A percentile compares a stretch with the other conserved stretches of the same genome.
Evolutionary conservation across 2,113 vertebrate species (phyloP).

Genomic region (Cyanistes caeruleus): DNA sequence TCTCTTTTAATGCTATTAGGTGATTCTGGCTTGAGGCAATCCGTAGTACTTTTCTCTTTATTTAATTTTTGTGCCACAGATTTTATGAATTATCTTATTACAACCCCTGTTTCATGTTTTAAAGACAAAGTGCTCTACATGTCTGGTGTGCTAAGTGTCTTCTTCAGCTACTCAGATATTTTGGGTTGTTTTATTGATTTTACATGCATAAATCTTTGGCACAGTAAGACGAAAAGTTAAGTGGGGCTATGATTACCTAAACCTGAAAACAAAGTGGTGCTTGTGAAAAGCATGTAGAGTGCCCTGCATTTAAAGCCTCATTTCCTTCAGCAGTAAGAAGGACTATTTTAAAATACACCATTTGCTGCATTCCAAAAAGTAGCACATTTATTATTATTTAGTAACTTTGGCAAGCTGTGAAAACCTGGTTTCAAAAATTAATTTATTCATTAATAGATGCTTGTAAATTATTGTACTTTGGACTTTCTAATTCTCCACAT

Average conservation of each 20-base stretch:
- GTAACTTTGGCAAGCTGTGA: neutral
- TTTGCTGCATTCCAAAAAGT: neutral
- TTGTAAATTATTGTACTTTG: neutral
- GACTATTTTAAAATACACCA: neutral
- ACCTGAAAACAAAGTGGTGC: neutral
- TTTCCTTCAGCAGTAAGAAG: neutral
- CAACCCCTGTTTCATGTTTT: neutral
- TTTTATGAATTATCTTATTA: constrained; percentile 31
- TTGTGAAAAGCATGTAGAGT: neutral
- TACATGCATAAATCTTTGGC: neutral
- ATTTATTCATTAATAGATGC: neutral
- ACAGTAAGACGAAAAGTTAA: neutral
- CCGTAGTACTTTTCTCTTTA: constrained; percentile 5
- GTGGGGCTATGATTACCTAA: neutral
- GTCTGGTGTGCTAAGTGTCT: neutral
- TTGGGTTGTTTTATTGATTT: neutral
- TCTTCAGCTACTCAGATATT: neutral
- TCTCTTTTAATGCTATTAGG: constrained; percentile 39
- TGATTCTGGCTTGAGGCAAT: constrained; percentile 8
- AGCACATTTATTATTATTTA: neutral
- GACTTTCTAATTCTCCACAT: neutral
- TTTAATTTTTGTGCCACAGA: constrained; percentile 4
- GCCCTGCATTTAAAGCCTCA: neutral
- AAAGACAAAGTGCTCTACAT: neutral
- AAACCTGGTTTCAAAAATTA: neutral